Conservation (phyloP, 2,113 vertebrate genomes). For the Monarcha castaneiventris region DNA sequence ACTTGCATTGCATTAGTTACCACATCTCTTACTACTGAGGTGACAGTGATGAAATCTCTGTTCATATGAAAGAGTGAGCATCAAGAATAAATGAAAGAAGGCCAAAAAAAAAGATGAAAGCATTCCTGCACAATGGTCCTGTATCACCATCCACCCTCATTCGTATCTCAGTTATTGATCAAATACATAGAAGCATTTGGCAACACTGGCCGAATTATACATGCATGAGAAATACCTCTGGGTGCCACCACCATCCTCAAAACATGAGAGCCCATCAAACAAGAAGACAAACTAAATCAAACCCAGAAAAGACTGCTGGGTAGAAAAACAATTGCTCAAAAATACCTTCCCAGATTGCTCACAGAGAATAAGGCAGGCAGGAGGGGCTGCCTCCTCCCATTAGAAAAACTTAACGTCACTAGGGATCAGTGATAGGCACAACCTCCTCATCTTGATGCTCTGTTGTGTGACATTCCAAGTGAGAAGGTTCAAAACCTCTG, state of each 20-base stretch:
- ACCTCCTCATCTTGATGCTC: neutral
- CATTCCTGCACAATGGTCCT: neutral
- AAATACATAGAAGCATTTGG: neutral
- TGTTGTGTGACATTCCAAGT: neutral
- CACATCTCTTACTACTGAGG: neutral
- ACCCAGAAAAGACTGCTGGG: neutral
- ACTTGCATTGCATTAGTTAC: neutral
- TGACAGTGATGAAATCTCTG: neutral
- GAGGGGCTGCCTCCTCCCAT: neutral
- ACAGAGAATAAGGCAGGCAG: neutral
- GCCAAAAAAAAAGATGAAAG: constrained; percentile 11
- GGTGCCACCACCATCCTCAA: neutral
- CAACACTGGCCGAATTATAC: neutral
- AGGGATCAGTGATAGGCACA: neutral
- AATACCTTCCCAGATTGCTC: neutral
- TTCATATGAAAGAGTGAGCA: neutral
- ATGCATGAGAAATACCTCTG: neutral
- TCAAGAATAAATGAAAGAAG: neutral
- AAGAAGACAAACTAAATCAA: neutral
- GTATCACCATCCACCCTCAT: neutral
- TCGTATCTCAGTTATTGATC: neutral
- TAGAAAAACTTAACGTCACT: neutral
- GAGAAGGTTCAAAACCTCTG: neutral
- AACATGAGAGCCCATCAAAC: neutral
- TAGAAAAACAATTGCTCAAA: neutral